A percentile compares a stretch with the other conserved stretches of the same genome.
Conservation (phyloP, 2,797 vertebrate species). For the Sebastes hopkinsi region DNA sequence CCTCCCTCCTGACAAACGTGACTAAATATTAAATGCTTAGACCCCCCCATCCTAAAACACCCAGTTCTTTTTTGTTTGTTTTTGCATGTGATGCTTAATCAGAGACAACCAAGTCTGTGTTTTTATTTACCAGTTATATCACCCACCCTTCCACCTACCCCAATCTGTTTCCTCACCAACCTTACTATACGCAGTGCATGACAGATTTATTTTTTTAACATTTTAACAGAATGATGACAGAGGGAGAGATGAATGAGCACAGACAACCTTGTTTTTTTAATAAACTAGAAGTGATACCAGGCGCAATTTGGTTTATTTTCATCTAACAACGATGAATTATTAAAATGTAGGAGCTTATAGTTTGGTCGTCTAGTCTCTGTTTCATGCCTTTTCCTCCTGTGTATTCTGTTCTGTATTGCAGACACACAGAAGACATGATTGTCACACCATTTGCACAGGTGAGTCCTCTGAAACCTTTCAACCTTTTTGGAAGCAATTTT, state of each 20-base stretch:
- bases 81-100: constrained; percentile 61
- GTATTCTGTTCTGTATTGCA: constrained; percentile 63
- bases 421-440: constrained; percentile 96
- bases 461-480: constrained; percentile 45
- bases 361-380: neutral
- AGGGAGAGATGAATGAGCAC: neutral
- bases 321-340: neutral
- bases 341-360: neutral
- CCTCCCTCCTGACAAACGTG: constrained; percentile 31
- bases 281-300: neutral
- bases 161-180: constrained; percentile 35
- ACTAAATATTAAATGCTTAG: constrained; percentile 42
- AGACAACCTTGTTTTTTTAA: neutral
- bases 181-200: constrained; percentile 39
- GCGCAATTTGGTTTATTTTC: neutral
- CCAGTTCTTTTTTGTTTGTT: constrained; percentile 38
- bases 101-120: constrained; percentile 19
- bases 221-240: neutral
- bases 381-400: constrained; percentile 14
- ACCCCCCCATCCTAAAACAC: constrained; percentile 19
- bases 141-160: constrained; percentile 34
- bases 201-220: neutral
- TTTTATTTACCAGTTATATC: constrained; percentile 33
- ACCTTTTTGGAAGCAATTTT: neutral
- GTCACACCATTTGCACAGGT: constrained; percentile 97